phyloP scores from a whole-genome alignment of 1,140 invertebrate genomes.

The Drosophila pandora region DNA sequence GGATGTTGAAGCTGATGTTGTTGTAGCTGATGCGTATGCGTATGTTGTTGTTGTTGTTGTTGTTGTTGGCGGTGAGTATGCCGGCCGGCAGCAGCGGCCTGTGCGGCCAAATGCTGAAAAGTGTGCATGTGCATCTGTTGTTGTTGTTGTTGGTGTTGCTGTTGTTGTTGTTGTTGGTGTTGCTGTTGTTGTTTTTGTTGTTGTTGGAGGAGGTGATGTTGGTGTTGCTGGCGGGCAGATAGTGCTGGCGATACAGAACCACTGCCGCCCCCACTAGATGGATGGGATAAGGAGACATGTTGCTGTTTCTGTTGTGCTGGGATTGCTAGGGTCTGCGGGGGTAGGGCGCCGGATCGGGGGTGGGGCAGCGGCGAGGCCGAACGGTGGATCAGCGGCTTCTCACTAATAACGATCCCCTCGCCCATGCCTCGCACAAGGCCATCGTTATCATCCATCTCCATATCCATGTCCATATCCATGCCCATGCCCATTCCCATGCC shows the following conservation, averaged over 20 bases:
- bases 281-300: slow-evolving; percentile 54
- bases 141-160: slow-evolving; percentile 67
- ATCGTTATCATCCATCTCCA: slow-evolving; percentile 13
- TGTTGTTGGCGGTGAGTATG: slow-evolving; percentile 62
- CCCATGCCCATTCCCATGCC: slow-evolving; percentile 47
- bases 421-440: slow-evolving; percentile 5
- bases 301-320: slow-evolving; percentile 68
- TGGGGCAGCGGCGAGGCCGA: slow-evolving; percentile 80
- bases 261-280: slow-evolving; percentile 60
- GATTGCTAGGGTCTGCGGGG: slow-evolving; percentile 79
- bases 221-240: slow-evolving; percentile 77
- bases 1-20: slow-evolving; percentile 48
- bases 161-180: slow-evolving; percentile 51
- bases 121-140: slow-evolving; percentile 74
- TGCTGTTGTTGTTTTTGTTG: slow-evolving; percentile 46
- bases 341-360: slow-evolving; percentile 67
- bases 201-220: slow-evolving; percentile 60
- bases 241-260: slow-evolving; percentile 78
- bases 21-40: slow-evolving; percentile 7
- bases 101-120: slow-evolving; percentile 79
- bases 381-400: slow-evolving; percentile 81
- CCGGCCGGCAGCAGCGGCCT: slow-evolving; percentile 71
- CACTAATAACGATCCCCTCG: slow-evolving; percentile 66
- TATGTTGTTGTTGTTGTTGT: slow-evolving; percentile 19
- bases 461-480: slow-evolving; percentile 52